These are phyloP conservation scores for Proisotoma minuta DNA, from an alignment of 2,888 invertebrate species.

Conservation along the genomic window DNA sequence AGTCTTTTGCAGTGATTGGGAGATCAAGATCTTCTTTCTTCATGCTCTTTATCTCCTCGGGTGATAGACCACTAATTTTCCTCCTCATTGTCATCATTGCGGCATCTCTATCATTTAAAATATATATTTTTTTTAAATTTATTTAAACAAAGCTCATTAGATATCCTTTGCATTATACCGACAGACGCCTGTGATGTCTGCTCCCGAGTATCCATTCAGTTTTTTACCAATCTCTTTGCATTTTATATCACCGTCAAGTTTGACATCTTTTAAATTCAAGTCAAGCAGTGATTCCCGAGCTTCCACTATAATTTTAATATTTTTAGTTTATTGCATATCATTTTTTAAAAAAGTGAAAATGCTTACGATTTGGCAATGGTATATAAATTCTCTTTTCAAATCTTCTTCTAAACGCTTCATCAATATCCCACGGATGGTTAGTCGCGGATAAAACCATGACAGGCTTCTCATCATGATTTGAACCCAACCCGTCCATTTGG, in stretches of 20 bases:
- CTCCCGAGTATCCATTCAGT: slow-evolving; percentile 59
- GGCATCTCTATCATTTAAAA: slow-evolving; percentile 79
- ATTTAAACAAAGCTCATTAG: slow-evolving; percentile 9
- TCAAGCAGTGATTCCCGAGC: slow-evolving; percentile 54
- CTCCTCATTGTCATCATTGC: slow-evolving; percentile 99
- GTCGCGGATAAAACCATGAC: slow-evolving; percentile 87
- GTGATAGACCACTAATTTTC: slow-evolving; percentile 85
- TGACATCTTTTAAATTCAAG: slow-evolving; percentile 53
- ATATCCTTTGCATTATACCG: slow-evolving; percentile 50
- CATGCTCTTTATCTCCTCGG: slow-evolving; percentile 78
- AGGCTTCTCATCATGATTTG: slow-evolving; percentile 54
- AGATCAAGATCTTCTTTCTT: slow-evolving; percentile 92
- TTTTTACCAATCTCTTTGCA: slow-evolving; percentile 52
- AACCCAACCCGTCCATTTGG: slow-evolving; percentile 76
- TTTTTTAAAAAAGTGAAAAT: no score
- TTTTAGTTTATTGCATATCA: background rate
- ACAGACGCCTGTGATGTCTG: slow-evolving; percentile 61
- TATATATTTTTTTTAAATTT: no score
- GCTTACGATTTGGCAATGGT: slow-evolving; percentile 65
- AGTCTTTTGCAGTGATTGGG: slow-evolving; percentile 88
- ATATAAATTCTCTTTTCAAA: slow-evolving; percentile 86
- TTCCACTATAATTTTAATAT: slow-evolving; percentile 48
- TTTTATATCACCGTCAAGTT: slow-evolving; percentile 52
- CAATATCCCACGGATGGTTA: slow-evolving; percentile 88
- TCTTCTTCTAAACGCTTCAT: slow-evolving; percentile 76